These are phyloP conservation scores for Phenganax stokvisi DNA, from an alignment of 92 coral and sea anemone species.

Conservation along the genomic window DNA sequence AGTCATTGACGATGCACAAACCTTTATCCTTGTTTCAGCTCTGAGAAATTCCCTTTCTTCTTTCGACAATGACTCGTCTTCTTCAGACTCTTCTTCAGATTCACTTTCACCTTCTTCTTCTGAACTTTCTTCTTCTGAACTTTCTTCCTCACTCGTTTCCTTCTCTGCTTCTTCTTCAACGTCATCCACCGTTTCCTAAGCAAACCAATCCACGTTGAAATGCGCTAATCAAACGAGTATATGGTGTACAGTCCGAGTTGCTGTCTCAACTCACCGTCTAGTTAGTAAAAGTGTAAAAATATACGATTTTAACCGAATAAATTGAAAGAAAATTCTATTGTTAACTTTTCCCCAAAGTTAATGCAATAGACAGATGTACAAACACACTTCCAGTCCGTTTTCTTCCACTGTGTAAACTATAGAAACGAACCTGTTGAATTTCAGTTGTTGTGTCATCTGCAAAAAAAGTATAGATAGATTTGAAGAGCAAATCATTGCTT, in stretches of 20 bases:
- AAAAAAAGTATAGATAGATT: background rate
- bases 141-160: conserved; percentile 57
- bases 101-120: conserved; percentile 53
- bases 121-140: conserved; percentile 48
- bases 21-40: conserved; percentile 63
- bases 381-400: too few species aligned
- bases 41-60: conserved; percentile 55
- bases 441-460: conserved; percentile 4
- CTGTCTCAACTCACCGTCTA: too few species aligned
- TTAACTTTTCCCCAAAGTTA: too few species aligned
- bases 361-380: too few species aligned
- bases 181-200: conserved; percentile 24
- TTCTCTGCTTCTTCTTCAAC: conserved; percentile 51
- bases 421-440: background rate
- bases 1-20: background rate
- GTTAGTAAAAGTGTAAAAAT: too few species aligned
- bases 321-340: too few species aligned
- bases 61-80: conserved; percentile 45
- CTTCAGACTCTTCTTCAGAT: conserved; percentile 53
- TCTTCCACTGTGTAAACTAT: background rate
- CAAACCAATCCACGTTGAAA: background rate
- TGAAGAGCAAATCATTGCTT: background rate
- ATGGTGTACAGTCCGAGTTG: too few species aligned
- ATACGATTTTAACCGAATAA: too few species aligned
- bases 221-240: background rate